Evolutionary conservation across 1,140 invertebrate genomes (phyloP), one percentile per base, ranked within the genome.

Genomic region (Drosophila truncata): DNA sequence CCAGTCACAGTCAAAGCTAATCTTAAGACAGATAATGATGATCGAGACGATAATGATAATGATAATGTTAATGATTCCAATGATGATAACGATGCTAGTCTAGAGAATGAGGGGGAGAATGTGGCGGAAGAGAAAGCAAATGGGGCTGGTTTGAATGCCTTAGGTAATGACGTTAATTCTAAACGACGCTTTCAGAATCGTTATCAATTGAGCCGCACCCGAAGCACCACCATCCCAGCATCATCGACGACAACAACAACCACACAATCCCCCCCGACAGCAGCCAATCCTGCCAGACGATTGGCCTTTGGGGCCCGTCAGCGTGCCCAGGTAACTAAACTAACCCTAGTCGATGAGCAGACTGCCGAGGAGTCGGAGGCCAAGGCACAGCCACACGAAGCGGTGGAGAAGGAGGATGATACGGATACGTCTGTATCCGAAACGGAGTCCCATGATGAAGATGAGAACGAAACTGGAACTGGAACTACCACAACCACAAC

Each of bases 111-210:
- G 63, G 59, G 67, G 72, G 72, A 80, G 60, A 50, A 31, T 50
- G 49, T 50, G 49, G 49, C 49, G 49, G 50, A 31, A 23, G 65
- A 77, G 54, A 67, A 60, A 47, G 39, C 14, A 52, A 64, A 35
- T 55, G 78, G 77, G 75, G 47, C 42, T 65, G 58, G 42, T 71
- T 61, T 78, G 62, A 80, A 82, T 78, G 64, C 67, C 55, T 35
- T 86, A 70, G 85, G 86, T 74, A 90, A 73, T 90, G 74, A 79
- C 66, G 81, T 90, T 91, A 91, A 91, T 91, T 92, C 81, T 92
- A 92, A 88, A 88, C 91, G 91, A 91, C 91, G 91, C 87, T 92
- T 92, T 92, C 91, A 92, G 91, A 92, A 92, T 82, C 84, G 81
- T 47, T 91, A 73, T 91, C 91, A 92, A 74, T 85, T 88, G 81